These are phyloP conservation scores for Myrmecobius fasciatus DNA, from an alignment of 2,113 vertebrate species.

Conservation along the genomic window DNA sequence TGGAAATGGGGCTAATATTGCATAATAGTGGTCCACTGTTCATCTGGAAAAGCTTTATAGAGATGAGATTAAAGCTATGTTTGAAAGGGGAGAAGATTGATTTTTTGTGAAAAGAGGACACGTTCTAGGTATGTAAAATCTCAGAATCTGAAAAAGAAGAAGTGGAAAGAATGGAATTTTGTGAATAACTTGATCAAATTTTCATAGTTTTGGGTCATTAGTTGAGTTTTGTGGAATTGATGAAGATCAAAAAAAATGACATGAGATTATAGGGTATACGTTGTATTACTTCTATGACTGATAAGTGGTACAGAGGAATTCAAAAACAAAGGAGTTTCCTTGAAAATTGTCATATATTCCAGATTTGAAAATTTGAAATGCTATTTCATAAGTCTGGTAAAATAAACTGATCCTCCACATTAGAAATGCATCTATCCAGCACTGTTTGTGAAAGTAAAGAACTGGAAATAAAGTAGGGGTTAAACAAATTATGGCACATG, in stretches of 20 bases:
- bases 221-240: neutral
- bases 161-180: neutral
- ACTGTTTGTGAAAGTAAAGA: neutral
- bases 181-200: neutral
- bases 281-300: neutral
- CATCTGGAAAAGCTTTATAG: neutral
- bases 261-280: neutral
- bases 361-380: neutral
- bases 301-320: neutral
- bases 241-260: neutral
- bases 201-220: neutral
- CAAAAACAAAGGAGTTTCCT: neutral
- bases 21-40: neutral
- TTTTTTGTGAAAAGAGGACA: neutral
- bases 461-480: neutral
- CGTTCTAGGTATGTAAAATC: neutral
- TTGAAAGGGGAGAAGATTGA: neutral
- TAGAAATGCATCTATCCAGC: neutral
- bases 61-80: neutral
- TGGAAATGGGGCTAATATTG: neutral
- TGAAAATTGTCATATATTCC: neutral
- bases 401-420: neutral
- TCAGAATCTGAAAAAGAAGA: conserved; percentile 3
- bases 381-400: neutral
- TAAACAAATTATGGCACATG: neutral